phyloP scores from a whole-genome alignment of 2,888 invertebrate species.

The Camponotus fellah region DNA sequence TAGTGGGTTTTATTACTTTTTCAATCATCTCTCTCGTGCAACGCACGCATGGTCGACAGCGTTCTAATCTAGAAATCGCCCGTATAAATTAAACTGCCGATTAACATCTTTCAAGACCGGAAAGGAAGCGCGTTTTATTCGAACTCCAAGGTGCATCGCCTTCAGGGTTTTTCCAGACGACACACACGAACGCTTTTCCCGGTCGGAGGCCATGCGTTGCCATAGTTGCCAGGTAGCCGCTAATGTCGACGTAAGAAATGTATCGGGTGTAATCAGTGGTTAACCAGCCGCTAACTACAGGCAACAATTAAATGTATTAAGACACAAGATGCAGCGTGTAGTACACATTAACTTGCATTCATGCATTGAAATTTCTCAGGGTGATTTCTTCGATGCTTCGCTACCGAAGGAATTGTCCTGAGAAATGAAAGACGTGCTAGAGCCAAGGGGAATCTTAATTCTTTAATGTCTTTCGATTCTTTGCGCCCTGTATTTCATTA shows the following conservation, averaged over 20 bases:
- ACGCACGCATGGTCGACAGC: slow-evolving; percentile 18
- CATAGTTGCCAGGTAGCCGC: slow-evolving; percentile 59
- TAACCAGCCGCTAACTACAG: slow-evolving; percentile 83
- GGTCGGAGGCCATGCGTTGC: slow-evolving; percentile 31
- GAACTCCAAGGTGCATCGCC: slow-evolving; percentile 59
- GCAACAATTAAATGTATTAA: slow-evolving; percentile 82
- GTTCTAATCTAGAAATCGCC: slow-evolving; percentile 56
- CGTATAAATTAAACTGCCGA: slow-evolving; percentile 68
- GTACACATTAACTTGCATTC: slow-evolving; percentile 82
- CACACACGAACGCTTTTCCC: slow-evolving; percentile 73
- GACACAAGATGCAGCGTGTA: slow-evolving; percentile 76
- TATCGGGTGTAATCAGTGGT: slow-evolving; percentile 82
- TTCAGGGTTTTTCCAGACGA: slow-evolving; percentile 68
- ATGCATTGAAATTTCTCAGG: slow-evolving; percentile 82
- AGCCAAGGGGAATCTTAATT: slow-evolving; percentile 13
- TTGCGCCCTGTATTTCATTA: neutral
- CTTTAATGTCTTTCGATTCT: neutral
- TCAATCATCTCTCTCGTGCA: slow-evolving; percentile 37
- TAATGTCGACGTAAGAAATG: slow-evolving; percentile 78
- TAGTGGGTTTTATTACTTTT: slow-evolving; percentile 35
- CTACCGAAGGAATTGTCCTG: slow-evolving; percentile 3
- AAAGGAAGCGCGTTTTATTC: slow-evolving; percentile 66
- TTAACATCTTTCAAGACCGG: slow-evolving; percentile 71
- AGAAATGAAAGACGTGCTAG: neutral
- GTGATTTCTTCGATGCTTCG: slow-evolving; percentile 50